Percentiles rank a stretch among this genome's conserved stretches.
These are phyloP conservation scores for Calyptomena viridis DNA, from an alignment of 2,113 vertebrate species.

Conservation along the genomic window DNA sequence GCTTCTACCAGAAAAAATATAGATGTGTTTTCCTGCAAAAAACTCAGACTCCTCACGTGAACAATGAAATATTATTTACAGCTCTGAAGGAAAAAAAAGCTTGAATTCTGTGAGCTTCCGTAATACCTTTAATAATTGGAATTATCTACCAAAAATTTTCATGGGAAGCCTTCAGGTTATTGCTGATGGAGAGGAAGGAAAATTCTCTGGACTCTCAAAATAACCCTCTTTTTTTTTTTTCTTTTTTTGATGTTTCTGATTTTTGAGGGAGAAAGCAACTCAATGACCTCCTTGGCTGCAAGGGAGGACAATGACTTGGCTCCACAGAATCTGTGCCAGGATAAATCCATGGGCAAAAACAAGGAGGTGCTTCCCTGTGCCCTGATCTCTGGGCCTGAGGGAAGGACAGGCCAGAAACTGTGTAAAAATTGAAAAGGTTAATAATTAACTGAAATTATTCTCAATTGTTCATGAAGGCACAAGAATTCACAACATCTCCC, in stretches of 20 bases:
- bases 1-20: not conserved
- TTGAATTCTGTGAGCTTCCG: not conserved
- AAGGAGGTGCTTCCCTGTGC: not conserved
- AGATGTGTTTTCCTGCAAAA: not conserved
- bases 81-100: not conserved
- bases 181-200: not conserved
- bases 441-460: not conserved
- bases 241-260: not conserved
- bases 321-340: rapidly evolving
- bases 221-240: not conserved
- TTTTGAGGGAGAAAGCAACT: not conserved
- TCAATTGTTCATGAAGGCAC: not conserved
- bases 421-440: not conserved
- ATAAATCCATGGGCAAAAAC: rapidly evolving
- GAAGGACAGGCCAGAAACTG: not conserved
- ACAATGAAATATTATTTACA: not conserved
- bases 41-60: not conserved
- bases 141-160: not conserved
- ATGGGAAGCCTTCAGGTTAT: not conserved
- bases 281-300: not conserved
- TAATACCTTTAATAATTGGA: not conserved
- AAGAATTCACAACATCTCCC: not conserved
- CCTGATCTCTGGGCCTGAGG: not conserved
- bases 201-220: not conserved
- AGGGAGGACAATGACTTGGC: not conserved